A percentile compares a stretch with the other conserved stretches of the same genome.
Conservation (phyloP, 2,888 invertebrate genomes). For the Steromphala cineraria region DNA sequence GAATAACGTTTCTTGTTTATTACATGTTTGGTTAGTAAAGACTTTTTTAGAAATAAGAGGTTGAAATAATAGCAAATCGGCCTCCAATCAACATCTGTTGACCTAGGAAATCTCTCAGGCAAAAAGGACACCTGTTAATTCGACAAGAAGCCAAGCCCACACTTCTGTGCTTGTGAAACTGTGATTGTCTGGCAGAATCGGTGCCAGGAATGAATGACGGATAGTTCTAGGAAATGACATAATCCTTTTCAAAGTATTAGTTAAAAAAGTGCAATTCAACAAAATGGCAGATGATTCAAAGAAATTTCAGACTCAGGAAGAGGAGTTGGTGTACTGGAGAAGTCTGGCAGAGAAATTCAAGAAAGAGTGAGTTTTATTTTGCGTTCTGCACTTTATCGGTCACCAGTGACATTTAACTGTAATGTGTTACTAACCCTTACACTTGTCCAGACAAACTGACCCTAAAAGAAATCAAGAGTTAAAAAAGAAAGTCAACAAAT, state of each 20-base stretch:
- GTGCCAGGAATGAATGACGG: not conserved
- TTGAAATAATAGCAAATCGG: not conserved
- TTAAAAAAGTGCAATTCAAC: not conserved
- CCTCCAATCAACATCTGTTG: not conserved
- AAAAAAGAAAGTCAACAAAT: too few species aligned
- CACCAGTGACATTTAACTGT: too few species aligned
- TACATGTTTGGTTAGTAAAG: not conserved
- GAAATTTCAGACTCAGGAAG: slow-evolving; percentile 58
- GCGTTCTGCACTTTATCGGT: too few species aligned
- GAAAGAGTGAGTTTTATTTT: slow-evolving; percentile 60
- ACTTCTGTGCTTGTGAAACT: not conserved
- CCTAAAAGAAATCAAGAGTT: too few species aligned
- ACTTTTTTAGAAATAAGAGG: not conserved
- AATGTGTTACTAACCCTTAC: too few species aligned
- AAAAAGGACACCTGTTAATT: not conserved
- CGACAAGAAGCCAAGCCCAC: too few species aligned
- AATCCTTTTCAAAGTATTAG: not conserved
- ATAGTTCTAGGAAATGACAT: not conserved
- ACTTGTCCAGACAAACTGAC: too few species aligned
- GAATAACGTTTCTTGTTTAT: too few species aligned
- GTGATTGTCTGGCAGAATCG: not conserved
- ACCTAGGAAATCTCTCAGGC: not conserved
- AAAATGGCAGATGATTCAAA: slow-evolving; percentile 47
- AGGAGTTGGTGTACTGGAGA: slow-evolving; percentile 62
- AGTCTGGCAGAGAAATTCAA: slow-evolving; percentile 59